These are phyloP conservation scores for Nebria ingens DNA, from an alignment of 1,140 invertebrate species.

Conservation along the genomic window DNA sequence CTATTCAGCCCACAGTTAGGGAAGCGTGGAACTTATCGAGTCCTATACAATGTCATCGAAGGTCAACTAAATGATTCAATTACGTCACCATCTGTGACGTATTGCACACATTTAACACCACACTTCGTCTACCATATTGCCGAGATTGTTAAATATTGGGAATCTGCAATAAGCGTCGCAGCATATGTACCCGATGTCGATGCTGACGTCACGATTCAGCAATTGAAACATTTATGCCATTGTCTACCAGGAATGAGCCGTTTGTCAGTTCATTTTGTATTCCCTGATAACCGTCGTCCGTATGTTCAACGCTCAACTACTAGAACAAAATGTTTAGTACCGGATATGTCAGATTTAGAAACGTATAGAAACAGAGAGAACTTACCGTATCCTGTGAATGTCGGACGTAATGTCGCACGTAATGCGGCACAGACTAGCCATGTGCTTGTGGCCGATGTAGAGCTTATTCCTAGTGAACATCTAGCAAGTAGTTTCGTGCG, in stretches of 20 bases:
- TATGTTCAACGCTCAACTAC: conserved; percentile 31
- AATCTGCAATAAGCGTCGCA: conserved; percentile 61
- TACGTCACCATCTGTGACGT: conserved; percentile 35
- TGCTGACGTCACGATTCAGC: conserved; percentile 46
- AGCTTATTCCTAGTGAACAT: conserved; percentile 56
- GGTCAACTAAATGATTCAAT: conserved; percentile 21
- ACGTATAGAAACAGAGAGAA: conserved; percentile 42
- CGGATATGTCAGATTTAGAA: conserved; percentile 29
- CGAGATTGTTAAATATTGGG: conserved; percentile 58
- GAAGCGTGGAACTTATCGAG: conserved; percentile 43
- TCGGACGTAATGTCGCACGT: conserved; percentile 59
- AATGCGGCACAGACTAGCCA: conserved; percentile 47
- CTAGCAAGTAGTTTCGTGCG: conserved; percentile 49
- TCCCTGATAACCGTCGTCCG: conserved; percentile 37
- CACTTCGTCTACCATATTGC: conserved; percentile 61
- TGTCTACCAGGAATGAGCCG: conserved; percentile 56
- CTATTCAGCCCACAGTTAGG: conserved; percentile 45
- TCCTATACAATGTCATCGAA: conserved; percentile 53
- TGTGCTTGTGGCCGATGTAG: conserved; percentile 66
- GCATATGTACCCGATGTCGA: conserved; percentile 60
- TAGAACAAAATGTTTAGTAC: conserved; percentile 20
- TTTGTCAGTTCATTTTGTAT: conserved; percentile 60
- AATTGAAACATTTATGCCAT: conserved; percentile 49
- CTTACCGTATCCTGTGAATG: conserved; percentile 65
- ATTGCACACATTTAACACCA: conserved; percentile 63